Conservation (phyloP, 2,888 invertebrate genomes). For the Ophion costatus region DNA sequence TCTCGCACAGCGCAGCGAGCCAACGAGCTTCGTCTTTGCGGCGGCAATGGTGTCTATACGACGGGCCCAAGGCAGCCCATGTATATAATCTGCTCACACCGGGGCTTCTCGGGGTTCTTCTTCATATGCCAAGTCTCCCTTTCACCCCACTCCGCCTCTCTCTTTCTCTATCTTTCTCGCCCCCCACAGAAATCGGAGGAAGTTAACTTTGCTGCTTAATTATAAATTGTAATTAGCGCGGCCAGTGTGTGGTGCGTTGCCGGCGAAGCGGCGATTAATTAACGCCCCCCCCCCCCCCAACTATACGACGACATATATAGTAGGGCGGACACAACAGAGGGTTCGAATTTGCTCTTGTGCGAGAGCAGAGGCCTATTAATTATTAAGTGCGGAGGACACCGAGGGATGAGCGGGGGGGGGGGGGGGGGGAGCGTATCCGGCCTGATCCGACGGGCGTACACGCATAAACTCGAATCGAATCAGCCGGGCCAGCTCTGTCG, state of each 20-base stretch:
- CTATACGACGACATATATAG: slow-evolving; percentile 32
- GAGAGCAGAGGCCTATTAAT: slow-evolving; percentile 76
- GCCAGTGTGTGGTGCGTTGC: slow-evolving; percentile 69
- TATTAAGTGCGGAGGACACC: slow-evolving; percentile 74
- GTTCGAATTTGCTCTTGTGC: slow-evolving; percentile 36
- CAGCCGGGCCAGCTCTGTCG: slow-evolving; percentile 29
- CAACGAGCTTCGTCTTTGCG: slow-evolving; percentile 43
- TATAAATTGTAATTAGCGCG: slow-evolving; percentile 82
- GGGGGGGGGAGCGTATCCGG: slow-evolving; percentile 71
- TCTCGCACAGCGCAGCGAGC: slow-evolving; percentile 47
- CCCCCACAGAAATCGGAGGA: slow-evolving; percentile 62
- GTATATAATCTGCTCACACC: slow-evolving; percentile 42
- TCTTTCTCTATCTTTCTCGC: slow-evolving; percentile 41
- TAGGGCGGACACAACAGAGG: slow-evolving; percentile 19
- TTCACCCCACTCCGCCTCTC: neutral
- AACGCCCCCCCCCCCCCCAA: slow-evolving; percentile 69
- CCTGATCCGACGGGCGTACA: slow-evolving; percentile 74
- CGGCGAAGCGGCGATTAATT: slow-evolving; percentile 80
- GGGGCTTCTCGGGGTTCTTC: slow-evolving; percentile 40
- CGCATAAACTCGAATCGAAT: slow-evolving; percentile 64
- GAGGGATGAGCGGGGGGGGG: slow-evolving; percentile 52
- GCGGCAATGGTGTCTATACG: slow-evolving; percentile 61
- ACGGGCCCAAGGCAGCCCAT: slow-evolving; percentile 44
- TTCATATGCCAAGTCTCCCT: slow-evolving; percentile 29
- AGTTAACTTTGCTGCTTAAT: slow-evolving; percentile 79